Base-by-base conservation (phyloP, 1,140 invertebrate species). In the Neodiprion pinetum region DNA sequence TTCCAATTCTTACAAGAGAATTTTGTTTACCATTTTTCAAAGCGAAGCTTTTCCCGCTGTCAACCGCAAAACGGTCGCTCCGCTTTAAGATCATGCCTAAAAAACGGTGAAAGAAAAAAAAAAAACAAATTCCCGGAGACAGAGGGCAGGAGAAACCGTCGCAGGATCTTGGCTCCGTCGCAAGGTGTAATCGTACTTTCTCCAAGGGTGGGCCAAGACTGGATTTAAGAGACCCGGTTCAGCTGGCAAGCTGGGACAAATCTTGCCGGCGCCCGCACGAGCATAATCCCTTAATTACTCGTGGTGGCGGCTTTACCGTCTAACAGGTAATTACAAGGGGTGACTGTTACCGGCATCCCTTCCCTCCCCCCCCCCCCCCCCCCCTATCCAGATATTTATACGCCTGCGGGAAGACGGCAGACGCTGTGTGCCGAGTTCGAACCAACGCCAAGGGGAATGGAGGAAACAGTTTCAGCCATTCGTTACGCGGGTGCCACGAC, bases 261-360 rank as follows among this genome's bases (percentile, higher is more conserved):
- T 81, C 80, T 81, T 79, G 71, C 72, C 76, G 53, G 53, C 78
- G 80, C 80, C 28, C 28, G 75, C 77, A 78, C 76, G 74, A 78
- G 75, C 78, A 76, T 77, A 83, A 80, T 82, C 81, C 79, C 74
- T 82, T 82, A 81, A 83, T 83, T 82, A 82, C 75, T 78, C 77
- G 78, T 70, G 53, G 76, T 74, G 73, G 53, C 75, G 12, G 12
- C 69, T 75, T 76, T 76, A 47, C 23, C 74, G 65, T 66, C 80
- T 78, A 80, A 76, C 80, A 81, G 80, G 78, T 82, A 82, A 81
- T 80, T 80, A 80, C 79, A 74, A 76, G 74, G 72, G 78, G 74
- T 71, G 78, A 81, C 79, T 77, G 78, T 82, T 79, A 75, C 76
- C 74, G 67, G 67, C 7, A 7, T 3, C 17, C 12, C 67, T 14